phyloP scores from a whole-genome alignment of 2,797 vertebrate species.

The Gymnoscopelus braueri region DNA sequence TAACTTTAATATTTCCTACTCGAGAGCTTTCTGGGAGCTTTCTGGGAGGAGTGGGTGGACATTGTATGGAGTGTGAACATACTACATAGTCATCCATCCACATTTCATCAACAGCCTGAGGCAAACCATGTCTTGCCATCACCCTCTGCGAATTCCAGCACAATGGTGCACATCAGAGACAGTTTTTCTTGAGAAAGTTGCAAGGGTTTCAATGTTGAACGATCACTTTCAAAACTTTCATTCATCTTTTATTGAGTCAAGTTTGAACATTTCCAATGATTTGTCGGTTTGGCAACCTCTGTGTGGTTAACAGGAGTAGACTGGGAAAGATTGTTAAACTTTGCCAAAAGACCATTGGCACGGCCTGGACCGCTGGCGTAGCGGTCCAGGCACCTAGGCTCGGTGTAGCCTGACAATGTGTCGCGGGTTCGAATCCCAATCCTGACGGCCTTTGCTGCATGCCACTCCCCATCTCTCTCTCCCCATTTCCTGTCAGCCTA shows the following conservation, averaged over 20 bases:
- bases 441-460: no score
- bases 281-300: neutral
- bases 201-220: neutral
- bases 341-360: no score
- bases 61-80: slow-evolving; percentile 6
- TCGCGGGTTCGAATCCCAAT: no score
- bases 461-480: no score
- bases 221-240: neutral
- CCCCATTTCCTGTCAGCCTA: no score
- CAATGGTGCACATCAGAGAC: slow-evolving; percentile 18
- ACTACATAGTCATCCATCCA: slow-evolving; percentile 35
- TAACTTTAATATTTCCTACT: neutral
- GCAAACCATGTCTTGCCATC: slow-evolving; percentile 38
- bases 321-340: no score
- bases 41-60: slow-evolving; percentile 36
- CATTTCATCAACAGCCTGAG: slow-evolving; percentile 9
- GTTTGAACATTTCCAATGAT: neutral
- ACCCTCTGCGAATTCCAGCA: slow-evolving; percentile 25
- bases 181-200: neutral
- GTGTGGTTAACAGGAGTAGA: neutral
- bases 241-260: neutral
- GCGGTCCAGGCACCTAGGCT: no score
- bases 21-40: slow-evolving; percentile 20
- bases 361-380: no score
- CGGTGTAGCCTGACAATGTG: no score